Base-by-base conservation (phyloP, 2,797 vertebrate species). In the Simalia tracyae region DNA sequence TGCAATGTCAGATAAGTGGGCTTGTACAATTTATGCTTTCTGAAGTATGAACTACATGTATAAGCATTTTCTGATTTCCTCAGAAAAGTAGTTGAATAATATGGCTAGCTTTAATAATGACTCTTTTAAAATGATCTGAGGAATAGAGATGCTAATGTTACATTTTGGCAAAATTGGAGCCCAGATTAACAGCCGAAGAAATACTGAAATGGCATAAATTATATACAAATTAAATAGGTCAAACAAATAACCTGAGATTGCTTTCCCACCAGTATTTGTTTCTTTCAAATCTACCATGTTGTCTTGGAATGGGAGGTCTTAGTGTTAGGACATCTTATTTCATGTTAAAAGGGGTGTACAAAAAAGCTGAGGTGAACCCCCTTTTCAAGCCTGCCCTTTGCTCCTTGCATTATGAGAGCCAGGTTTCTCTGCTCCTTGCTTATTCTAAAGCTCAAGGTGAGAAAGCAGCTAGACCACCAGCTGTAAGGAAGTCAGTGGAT, bases 1-100 rank as follows among this genome's bases (percentile, higher is more conserved):
- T 96, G 93, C 95, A 95, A 95, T 96, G 81, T 91, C 92, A 90
- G 92, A 36, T 93, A 95, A 94, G 89, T 94, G 94, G 91, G 94
- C 95, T 95, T 94, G 91, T 95, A 95, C 96, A 96, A 95, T 96
- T 96, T 91, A 64, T 0, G 1, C 91, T 94, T 91, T 93, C 96
- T 96, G 90, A 94, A 92, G 64, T 84, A 96, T 57, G 91, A 63
- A 72, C 81, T 87, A 46, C 64, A 93, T 88, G 96, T 95, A 85
- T 94, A 94, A 92, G 94, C 92, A 92, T 93, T 88, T 95, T 92
- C 91, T 87, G 90, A 88, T 76, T 97, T 95, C 57, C 93, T 92
- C 87, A 72, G 64, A 19, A 81, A 94, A 92, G 85, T 95, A 95
- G 89, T 91, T 92, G 96, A 94, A 24, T 63, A 63, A 63, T 63